phyloP scores from a whole-genome alignment of 2,888 invertebrate species.

The Mimas tiliae region DNA sequence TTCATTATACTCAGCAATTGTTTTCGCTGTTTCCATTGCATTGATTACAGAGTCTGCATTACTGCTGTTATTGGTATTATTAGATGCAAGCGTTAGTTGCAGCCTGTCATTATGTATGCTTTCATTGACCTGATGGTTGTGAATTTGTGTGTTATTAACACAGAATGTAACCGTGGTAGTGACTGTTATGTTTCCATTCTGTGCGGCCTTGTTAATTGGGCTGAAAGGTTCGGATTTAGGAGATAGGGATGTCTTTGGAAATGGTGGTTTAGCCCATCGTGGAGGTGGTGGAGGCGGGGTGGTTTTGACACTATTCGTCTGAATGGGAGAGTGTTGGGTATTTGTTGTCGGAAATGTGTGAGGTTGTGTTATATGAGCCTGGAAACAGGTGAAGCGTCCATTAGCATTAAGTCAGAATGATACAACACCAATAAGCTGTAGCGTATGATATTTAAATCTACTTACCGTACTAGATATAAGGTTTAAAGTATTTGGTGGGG shows the following conservation, averaged over 20 bases:
- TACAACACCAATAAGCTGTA: slow-evolving; percentile 57
- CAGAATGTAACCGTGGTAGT: slow-evolving; percentile 95
- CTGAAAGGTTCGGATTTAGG: slow-evolving; percentile 78
- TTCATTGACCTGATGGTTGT: slow-evolving; percentile 81
- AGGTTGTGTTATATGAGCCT: slow-evolving; percentile 84
- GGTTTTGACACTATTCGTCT: slow-evolving; percentile 66
- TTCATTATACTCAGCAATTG: slow-evolving; percentile 66
- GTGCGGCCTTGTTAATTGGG: slow-evolving; percentile 77
- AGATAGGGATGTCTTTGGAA: slow-evolving; percentile 77
- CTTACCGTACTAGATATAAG: slow-evolving; percentile 86
- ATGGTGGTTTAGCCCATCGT: slow-evolving; percentile 92
- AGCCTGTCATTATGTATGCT: slow-evolving; percentile 76
- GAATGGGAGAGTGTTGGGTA: slow-evolving; percentile 73
- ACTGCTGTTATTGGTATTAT: slow-evolving; percentile 71
- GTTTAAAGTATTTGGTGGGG: slow-evolving; percentile 93
- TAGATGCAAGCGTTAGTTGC: slow-evolving; percentile 84
- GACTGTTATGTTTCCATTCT: slow-evolving; percentile 90
- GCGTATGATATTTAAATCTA: slow-evolving; percentile 37
- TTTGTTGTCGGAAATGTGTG: slow-evolving; percentile 77
- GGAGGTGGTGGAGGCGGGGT: slow-evolving; percentile 94
- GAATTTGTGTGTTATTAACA: slow-evolving; percentile 86
- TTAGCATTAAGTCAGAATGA: slow-evolving; percentile 52
- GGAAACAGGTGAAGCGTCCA: slow-evolving; percentile 74
- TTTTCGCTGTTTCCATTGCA: slow-evolving; percentile 64
- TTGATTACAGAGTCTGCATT: slow-evolving; percentile 67